Conservation (phyloP, 2,797 vertebrate species). For the Botia kubotai region DNA sequence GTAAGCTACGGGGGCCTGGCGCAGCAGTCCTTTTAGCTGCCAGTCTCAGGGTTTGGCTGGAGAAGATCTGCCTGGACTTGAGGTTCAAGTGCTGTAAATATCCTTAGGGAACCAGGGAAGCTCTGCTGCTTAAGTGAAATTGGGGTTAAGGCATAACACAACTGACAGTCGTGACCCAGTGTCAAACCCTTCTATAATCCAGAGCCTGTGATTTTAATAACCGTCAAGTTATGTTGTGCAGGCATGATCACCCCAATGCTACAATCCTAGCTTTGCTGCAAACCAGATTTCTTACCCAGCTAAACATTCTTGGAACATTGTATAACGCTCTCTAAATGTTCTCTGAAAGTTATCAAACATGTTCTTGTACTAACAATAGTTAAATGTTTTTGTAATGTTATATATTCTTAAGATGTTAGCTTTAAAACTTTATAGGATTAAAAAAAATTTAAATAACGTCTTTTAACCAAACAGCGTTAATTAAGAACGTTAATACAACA, state of each 20-base stretch:
- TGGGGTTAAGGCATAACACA: constrained; percentile 41
- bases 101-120: constrained; percentile 9
- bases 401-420: no score
- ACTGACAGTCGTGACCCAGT: constrained; percentile 41
- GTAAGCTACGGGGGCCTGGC: constrained; percentile 13
- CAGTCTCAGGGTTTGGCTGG: not conserved
- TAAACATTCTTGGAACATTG: no score
- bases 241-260: not conserved
- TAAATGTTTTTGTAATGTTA: no score
- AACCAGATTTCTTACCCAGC: no score
- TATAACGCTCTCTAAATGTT: no score
- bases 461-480: no score
- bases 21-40: not conserved
- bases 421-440: no score
- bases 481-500: no score
- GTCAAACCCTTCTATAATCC: not conserved
- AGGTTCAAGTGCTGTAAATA: constrained; percentile 3
- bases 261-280: no score
- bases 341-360: no score
- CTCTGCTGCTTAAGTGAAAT: constrained; percentile 18
- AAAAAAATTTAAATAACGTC: no score
- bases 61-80: not conserved
- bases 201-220: constrained; percentile 24
- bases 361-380: no score
- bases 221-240: constrained; percentile 7